These are phyloP conservation scores for Hippocampus abdominalis DNA, from an alignment of 2,113 vertebrate genomes.

Conservation along the genomic window DNA sequence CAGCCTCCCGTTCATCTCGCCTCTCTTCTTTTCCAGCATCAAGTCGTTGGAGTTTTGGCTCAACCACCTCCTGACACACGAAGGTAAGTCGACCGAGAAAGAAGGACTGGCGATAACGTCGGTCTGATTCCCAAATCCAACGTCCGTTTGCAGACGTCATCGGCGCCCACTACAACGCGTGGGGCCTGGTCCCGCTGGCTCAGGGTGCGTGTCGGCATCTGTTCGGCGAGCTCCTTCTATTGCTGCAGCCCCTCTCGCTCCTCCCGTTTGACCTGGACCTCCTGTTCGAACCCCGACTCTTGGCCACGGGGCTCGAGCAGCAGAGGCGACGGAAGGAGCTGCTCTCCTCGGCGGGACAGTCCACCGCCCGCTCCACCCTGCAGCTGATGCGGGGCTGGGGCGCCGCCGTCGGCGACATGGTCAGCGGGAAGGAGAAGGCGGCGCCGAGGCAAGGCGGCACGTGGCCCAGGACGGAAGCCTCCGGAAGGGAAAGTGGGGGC, in stretches of 20 bases:
- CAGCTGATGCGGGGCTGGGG: conserved; percentile 84
- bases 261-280: conserved; percentile 93
- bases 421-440: conserved; percentile 41
- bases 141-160: conserved; percentile 79
- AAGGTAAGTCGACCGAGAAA: conserved; percentile 75
- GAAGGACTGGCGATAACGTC: too few relatives aligned
- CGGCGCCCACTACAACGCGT: conserved; percentile 84
- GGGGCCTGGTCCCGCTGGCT: conserved; percentile 86
- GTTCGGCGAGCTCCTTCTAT: conserved; percentile 88
- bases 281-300: conserved; percentile 86
- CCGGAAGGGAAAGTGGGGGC: conserved; percentile 12
- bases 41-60: conserved; percentile 97
- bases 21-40: conserved; percentile 69
- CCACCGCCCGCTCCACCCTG: conserved; percentile 86
- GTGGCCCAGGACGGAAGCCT: conserved; percentile 42
- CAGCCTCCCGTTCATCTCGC: not conserved
- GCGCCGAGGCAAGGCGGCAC: conserved; percentile 54
- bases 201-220: conserved; percentile 83
- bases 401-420: conserved; percentile 54
- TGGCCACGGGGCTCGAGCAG: conserved; percentile 85
- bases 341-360: conserved; percentile 81
- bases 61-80: conserved; percentile 89
- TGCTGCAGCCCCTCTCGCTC: conserved; percentile 91
- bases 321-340: conserved; percentile 86
- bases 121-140: too few relatives aligned